phyloP scores from a whole-genome alignment of 2,888 invertebrate genomes.

The Liposcelis brunnea region DNA sequence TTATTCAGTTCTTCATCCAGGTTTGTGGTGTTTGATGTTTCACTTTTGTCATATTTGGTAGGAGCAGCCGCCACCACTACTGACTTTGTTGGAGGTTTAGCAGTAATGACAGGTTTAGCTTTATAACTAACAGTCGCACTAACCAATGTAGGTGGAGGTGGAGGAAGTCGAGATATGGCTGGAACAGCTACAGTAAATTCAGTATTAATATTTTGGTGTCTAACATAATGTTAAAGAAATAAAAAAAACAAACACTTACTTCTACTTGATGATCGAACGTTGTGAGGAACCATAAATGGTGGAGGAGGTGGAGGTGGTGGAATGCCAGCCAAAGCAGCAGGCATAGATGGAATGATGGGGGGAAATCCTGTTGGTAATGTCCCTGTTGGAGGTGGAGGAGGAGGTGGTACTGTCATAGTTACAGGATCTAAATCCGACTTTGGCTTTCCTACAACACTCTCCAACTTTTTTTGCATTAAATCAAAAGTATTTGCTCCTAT shows the following conservation, averaged over 20 bases:
- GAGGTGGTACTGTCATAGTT: slow-evolving; percentile 15
- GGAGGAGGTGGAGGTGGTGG: slow-evolving; percentile 23
- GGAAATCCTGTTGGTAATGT: slow-evolving; percentile 22
- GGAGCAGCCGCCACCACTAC: slow-evolving; percentile 5
- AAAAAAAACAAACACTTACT: background rate
- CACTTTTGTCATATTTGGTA: slow-evolving; percentile 7
- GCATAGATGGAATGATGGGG: slow-evolving; percentile 24
- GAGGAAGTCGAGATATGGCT: slow-evolving; percentile 1
- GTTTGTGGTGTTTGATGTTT: slow-evolving; percentile 8
- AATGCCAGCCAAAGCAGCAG: slow-evolving; percentile 16
- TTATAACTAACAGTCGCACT: background rate
- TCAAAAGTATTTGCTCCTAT: slow-evolving; percentile 57
- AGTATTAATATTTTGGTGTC: background rate
- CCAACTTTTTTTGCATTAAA: slow-evolving; percentile 44
- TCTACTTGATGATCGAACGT: slow-evolving; percentile 29
- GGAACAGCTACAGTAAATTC: slow-evolving; percentile 2
- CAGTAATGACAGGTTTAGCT: slow-evolving; percentile 6
- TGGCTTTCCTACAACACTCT: slow-evolving; percentile 32
- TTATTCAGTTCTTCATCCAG: slow-evolving; percentile 5
- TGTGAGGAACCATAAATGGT: slow-evolving; percentile 50
- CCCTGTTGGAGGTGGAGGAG: slow-evolving; percentile 21
- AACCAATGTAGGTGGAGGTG: background rate
- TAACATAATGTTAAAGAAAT: background rate
- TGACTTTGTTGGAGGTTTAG: background rate
- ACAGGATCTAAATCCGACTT: slow-evolving; percentile 10